A percentile compares a stretch with the other conserved stretches of the same genome.
Evolutionary conservation across 2,113 vertebrate species (phyloP).

Genomic region (Nematolebias whitei): DNA sequence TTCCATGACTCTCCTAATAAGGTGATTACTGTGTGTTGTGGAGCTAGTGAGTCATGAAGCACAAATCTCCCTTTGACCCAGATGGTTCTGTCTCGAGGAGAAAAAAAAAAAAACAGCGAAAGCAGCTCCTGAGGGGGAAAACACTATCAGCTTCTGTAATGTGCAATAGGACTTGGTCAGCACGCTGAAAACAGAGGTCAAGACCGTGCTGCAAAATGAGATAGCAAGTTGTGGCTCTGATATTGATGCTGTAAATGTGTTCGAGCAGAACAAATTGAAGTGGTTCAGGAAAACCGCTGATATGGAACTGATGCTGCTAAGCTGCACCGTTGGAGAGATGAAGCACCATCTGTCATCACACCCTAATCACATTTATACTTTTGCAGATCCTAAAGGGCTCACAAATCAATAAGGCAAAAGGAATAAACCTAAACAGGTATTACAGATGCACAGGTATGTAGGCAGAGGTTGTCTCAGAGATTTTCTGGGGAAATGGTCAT

Average conservation of each 20-base stretch:
- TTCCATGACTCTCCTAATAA: slow-evolving; percentile 49
- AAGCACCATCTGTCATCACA: background rate
- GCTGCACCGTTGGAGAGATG: background rate
- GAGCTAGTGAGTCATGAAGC: slow-evolving; percentile 45
- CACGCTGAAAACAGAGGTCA: slow-evolving; percentile 21
- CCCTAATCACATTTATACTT: background rate
- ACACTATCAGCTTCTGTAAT: slow-evolving; percentile 12
- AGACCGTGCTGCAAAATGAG: slow-evolving; percentile 11
- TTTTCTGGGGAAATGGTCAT: no score
- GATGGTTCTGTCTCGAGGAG: slow-evolving; percentile 5
- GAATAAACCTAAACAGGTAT: slow-evolving; percentile 20
- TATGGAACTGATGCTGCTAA: background rate
- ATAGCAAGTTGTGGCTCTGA: slow-evolving; percentile 7
- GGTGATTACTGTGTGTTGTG: slow-evolving; percentile 42
- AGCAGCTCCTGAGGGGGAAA: slow-evolving; percentile 6
- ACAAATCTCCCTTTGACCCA: slow-evolving; percentile 35
- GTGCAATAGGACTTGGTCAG: slow-evolving; percentile 8
- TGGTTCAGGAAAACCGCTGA: slow-evolving; percentile 1
- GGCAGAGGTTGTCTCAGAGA: background rate
- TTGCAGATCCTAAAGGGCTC: slow-evolving; percentile 5
- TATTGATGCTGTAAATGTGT: slow-evolving; percentile 13
- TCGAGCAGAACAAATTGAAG: slow-evolving; percentile 11
- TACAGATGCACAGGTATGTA: background rate
- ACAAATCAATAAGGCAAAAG: slow-evolving; percentile 20
- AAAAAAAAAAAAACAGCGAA: slow-evolving; percentile 2